Conservation (phyloP, 2,888 invertebrate species). For the Amiota minor region DNA sequence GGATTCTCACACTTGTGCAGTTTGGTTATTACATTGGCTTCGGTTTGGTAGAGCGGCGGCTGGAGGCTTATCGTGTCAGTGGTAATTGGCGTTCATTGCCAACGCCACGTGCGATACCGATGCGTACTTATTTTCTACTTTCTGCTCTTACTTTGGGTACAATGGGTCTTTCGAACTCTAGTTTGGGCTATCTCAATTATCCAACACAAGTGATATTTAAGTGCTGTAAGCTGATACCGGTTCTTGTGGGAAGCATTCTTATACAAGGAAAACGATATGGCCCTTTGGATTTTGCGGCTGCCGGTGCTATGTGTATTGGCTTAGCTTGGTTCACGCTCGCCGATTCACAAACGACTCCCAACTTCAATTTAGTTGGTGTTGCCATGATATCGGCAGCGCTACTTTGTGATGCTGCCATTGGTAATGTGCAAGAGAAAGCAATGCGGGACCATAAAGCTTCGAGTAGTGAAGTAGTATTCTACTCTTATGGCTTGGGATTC, state of each 20-base stretch:
- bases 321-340: constrained; percentile 92
- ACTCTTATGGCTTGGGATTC: constrained; percentile 92
- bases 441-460: constrained; percentile 89
- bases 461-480: constrained; percentile 93
- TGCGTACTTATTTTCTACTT: constrained; percentile 84
- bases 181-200: constrained; percentile 94
- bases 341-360: constrained; percentile 84
- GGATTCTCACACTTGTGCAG: constrained; percentile 94
- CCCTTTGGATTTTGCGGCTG: constrained; percentile 87
- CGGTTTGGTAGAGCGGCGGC: constrained; percentile 82
- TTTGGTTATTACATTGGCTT: constrained; percentile 89
- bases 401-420: constrained; percentile 94
- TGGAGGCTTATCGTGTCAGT: constrained; percentile 70
- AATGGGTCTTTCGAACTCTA: constrained; percentile 96
- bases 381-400: constrained; percentile 87
- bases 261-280: constrained; percentile 93
- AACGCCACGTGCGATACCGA: constrained; percentile 83
- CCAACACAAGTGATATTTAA: constrained; percentile 98
- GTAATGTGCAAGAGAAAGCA: constrained; percentile 96
- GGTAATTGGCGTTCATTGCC: constrained; percentile 65
- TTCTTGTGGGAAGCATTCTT: constrained; percentile 92
- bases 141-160: constrained; percentile 93
- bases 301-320: constrained; percentile 89
- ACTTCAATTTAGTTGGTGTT: constrained; percentile 81
- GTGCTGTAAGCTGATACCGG: constrained; percentile 97